These are phyloP conservation scores for Tragelaphus buxtoni DNA, from an alignment of 2,113 vertebrate genomes.

Conservation along the genomic window DNA sequence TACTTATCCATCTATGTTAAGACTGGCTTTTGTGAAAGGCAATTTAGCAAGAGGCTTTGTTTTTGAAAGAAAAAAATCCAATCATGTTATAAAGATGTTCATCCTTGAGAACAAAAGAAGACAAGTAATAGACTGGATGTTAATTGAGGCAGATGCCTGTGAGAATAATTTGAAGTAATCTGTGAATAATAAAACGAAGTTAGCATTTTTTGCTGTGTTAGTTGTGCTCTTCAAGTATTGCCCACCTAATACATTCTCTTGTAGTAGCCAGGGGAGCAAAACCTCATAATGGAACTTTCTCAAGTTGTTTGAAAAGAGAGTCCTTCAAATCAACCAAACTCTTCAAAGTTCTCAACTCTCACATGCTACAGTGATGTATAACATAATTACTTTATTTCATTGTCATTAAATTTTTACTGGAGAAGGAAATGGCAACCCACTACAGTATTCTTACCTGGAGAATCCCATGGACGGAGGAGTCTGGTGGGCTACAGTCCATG, in stretches of 20 bases:
- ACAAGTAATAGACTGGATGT: not conserved
- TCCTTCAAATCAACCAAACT: not conserved
- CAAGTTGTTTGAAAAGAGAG: not conserved
- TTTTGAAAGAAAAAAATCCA: not conserved
- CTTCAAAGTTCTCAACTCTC: not conserved
- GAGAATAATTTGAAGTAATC: constrained; percentile 44
- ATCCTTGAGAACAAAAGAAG: constrained; percentile 46
- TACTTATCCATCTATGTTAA: not conserved
- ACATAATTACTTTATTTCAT: not conserved
- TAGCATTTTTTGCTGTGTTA: not conserved
- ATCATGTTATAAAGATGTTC: constrained; percentile 20
- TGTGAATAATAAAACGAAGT: not conserved
- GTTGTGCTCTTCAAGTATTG: not conserved
- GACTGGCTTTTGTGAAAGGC: constrained; percentile 1
- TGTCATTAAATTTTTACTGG: not conserved
- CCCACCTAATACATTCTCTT: not conserved
- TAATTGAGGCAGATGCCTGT: constrained; percentile 45
- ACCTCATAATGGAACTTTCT: not conserved
- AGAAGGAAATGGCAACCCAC: no score
- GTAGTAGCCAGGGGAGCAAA: not conserved
- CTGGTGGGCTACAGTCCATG: no score
- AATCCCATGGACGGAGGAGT: no score
- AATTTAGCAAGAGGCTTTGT: constrained; percentile 43
- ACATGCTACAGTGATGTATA: not conserved
- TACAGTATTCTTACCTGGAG: no score